These are phyloP conservation scores for Hymenopus coronatus DNA, from an alignment of 2,888 invertebrate genomes.

Conservation along the genomic window DNA sequence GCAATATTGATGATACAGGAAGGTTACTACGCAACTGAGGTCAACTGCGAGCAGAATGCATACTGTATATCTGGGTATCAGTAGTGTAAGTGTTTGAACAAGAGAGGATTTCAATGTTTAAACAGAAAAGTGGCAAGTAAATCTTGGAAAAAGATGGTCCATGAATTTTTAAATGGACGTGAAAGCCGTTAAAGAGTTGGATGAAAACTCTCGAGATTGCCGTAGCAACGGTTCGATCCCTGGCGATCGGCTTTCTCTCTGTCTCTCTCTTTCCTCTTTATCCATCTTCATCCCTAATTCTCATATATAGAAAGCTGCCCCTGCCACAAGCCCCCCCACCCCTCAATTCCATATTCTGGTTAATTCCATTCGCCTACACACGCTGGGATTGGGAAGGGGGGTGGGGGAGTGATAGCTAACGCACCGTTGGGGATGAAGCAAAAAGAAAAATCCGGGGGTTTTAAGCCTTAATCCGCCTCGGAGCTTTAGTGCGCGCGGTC, in stretches of 20 bases:
- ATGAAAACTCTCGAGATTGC: background rate
- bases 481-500: constrained; percentile 29
- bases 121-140: background rate
- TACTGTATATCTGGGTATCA: too few relatives aligned
- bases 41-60: too few relatives aligned
- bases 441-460: constrained; percentile 30
- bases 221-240: background rate
- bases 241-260: background rate
- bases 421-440: constrained; percentile 18
- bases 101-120: background rate
- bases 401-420: background rate
- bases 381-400: background rate
- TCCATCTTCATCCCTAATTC: constrained; percentile 21
- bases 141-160: background rate
- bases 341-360: constrained; percentile 25
- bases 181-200: background rate
- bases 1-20: too few relatives aligned
- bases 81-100: too few relatives aligned
- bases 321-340: constrained; percentile 1
- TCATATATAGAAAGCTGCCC: constrained; percentile 16
- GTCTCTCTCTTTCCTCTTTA: background rate
- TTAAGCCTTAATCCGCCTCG: constrained; percentile 31
- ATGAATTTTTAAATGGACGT: background rate
- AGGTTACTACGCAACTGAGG: too few relatives aligned
- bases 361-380: constrained; percentile 24